Evolutionary conservation across 2,888 invertebrate genomes (phyloP), one percentile per base, ranked within the genome.

Genomic region (Pheosia gnoma): DNA sequence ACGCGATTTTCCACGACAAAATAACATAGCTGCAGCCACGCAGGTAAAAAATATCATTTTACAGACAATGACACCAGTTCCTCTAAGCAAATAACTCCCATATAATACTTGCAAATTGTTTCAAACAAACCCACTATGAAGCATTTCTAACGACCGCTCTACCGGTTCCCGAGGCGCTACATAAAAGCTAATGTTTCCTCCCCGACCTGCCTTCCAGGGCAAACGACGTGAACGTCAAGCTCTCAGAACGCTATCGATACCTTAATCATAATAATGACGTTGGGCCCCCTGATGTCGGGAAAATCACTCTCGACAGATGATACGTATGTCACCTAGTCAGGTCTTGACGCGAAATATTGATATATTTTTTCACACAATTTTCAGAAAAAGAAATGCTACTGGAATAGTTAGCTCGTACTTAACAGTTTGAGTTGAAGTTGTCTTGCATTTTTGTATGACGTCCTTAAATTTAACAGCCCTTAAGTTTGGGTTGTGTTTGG

Each of bases 211-310:
- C n/a, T 25, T 25, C 13, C 5, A 7, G 1, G 51, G 51, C 10
- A 51, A 51, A 51, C 51, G 51, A 51, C 7, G 25, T 7, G 5
- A 13, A 53, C 37, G 53, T 53, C 53, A 52, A 13, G 37, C 13
- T 36, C n/a, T 62, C n/a, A 1, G 47, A 51, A 39, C 43, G 52
- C 55, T 60, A 62, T 54, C 61, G 63, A 59, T 61, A 65, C 59
- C 61, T 59, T 62, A 62, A 65, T 65, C 67, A 63, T 59, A 62
- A 66, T 67, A 70, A 73, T 70, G 59, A 66, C 57, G 57, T 58
- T 57, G 56, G 54, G 53, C 58, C n/a, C 52, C 52, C 57, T 55
- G 51, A 43, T 60, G 59, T 43, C 58, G 55, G 61, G 43, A 7
- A 57, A 71, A 71, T 67, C 65, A 65, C 62, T 65, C 59, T 64